Evolutionary conservation across 2,797 vertebrate species (phyloP), one percentile per base, ranked within the genome.

Genomic region (Tamandua tetradactyla): DNA sequence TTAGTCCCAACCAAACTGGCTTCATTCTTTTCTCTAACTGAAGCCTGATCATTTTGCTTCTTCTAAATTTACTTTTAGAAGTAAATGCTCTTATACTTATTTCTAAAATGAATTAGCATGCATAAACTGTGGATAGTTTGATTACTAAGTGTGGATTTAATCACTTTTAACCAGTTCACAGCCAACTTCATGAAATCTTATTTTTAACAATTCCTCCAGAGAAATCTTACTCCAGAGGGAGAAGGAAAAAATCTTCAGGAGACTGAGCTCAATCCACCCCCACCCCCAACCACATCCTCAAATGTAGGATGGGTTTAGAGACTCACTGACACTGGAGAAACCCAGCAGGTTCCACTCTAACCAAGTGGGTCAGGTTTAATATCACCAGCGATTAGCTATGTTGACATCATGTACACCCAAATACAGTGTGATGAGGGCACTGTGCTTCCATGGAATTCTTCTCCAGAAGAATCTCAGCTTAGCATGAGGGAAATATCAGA

Each of bases 311-410:
- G 30, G 37, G 47, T 20, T 80, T 27, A 27, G 3, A 20, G 20
- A n/a, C 27, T 49, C 10, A 11, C 18, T 80, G 1, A 69, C 4
- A 25, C 10, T 18, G 20, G 40, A 87, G 30, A 72, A 66, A 14
- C 25, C 13, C 3, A 49, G 47, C 23, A 62, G 30, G 18, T 22
- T n/a, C n/a, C n/a, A n/a, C n/a, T n/a, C 64, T 27, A 66, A 47
- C 15, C 13, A 59, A 84, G n/a, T n/a, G 10, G 10, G 44, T 25
- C 68, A n/a, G 17, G 9, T 27, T 35, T 17, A 52, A 2, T 0
- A 7, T 17, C 18, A 30, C 3, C 27, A 55, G 0, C 2, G 32
- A 10, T 5, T 78, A 13, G 14, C 49, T 25, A 35, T 0, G 27
- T 0, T 37, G 25, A 20, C n/a, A 37, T 9, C 44, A 18, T 1